These are phyloP conservation scores for Australoheros facetus DNA, from an alignment of 2,797 vertebrate species.

Conservation along the genomic window DNA sequence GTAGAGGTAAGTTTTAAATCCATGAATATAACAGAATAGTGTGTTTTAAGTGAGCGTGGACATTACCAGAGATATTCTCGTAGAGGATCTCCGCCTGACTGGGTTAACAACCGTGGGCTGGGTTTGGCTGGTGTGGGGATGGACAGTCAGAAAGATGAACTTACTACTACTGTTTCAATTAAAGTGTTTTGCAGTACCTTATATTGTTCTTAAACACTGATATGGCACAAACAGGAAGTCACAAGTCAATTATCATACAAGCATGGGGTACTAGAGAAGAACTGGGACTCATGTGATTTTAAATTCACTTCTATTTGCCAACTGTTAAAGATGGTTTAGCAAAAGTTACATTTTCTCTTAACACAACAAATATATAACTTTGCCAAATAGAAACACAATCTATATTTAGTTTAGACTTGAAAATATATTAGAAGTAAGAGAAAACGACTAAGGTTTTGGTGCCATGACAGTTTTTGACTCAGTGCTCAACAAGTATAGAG, in stretches of 20 bases:
- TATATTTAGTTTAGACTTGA: not conserved
- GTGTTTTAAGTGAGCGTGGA: not conserved
- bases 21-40: not conserved
- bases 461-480: not conserved
- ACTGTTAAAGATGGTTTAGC: not conserved
- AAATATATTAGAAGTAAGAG: not conserved
- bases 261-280: too few relatives aligned
- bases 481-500: not conserved
- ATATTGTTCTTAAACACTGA: not conserved
- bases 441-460: not conserved
- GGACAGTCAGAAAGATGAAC: not conserved
- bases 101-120: constrained; percentile 88
- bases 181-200: not conserved
- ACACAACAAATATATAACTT: not conserved
- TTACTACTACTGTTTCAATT: not conserved
- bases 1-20: not conserved
- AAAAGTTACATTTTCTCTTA: not conserved
- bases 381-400: not conserved
- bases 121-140: constrained; percentile 83
- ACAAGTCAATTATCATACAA: not conserved
- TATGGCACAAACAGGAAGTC: not conserved
- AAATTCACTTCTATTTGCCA: not conserved
- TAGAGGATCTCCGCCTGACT: constrained; percentile 90
- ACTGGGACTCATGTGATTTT: not conserved
- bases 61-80: constrained; percentile 93